phyloP scores from a whole-genome alignment of 2,113 vertebrate genomes.

The Oryzias celebensis region DNA sequence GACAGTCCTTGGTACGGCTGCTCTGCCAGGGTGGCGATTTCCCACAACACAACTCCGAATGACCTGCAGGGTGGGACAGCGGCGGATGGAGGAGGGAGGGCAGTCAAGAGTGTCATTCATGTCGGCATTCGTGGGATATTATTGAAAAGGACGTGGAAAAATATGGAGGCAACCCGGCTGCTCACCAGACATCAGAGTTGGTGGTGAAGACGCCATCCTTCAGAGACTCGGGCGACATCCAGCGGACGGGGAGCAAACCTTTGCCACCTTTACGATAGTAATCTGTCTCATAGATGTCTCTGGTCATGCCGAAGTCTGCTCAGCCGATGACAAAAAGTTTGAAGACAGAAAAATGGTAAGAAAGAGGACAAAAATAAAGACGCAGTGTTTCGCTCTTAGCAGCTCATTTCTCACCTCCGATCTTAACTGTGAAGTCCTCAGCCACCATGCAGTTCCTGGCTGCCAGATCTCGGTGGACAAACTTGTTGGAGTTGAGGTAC shows the following conservation, averaged over 20 bases:
- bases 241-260: conserved; percentile 93
- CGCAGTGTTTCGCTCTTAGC: neutral
- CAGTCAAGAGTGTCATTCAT: neutral
- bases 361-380: neutral
- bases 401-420: conserved; percentile 82
- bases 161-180: neutral
- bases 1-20: conserved; percentile 98
- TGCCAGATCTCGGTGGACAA: conserved; percentile 95
- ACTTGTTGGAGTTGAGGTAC: conserved; percentile 98
- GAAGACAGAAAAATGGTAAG: too few relatives aligned
- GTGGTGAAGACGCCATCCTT: conserved; percentile 99
- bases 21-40: conserved; percentile 93
- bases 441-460: conserved; percentile 99
- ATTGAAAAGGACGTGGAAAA: neutral
- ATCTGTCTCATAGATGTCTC: conserved; percentile 98
- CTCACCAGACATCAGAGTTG: conserved; percentile 96
- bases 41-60: conserved; percentile 96
- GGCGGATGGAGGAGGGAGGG: neutral
- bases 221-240: conserved; percentile 98
- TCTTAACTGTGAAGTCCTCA: conserved; percentile 96
- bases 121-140: neutral
- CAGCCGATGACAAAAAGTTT: conserved; percentile 15
- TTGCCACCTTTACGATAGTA: conserved; percentile 99
- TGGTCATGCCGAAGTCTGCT: conserved; percentile 96
- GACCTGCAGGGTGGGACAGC: conserved; percentile 78